Conservation (phyloP, 2,888 invertebrate species). For the Hydrotaea diabolus region DNA sequence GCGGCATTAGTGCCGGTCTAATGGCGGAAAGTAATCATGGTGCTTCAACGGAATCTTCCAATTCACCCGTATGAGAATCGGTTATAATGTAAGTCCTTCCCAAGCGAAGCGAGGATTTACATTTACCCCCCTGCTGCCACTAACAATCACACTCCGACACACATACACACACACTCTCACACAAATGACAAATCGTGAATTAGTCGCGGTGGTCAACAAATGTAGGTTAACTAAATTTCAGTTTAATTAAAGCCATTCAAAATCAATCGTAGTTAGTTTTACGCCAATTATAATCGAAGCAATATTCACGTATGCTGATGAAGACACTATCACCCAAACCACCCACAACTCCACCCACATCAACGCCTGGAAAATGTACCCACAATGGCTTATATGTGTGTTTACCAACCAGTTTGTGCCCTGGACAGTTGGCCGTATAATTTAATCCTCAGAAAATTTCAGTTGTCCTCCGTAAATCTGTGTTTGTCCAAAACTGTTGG, state of each 20-base stretch:
- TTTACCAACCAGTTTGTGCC: no score
- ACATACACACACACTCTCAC: background rate
- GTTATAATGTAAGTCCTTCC: constrained; percentile 71
- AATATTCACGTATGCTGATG: background rate
- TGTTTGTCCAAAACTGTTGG: no score
- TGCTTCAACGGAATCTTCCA: constrained; percentile 73
- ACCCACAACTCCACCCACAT: no score
- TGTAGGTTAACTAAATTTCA: constrained; percentile 62
- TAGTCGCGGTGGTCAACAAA: constrained; percentile 67
- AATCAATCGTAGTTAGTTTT: constrained; percentile 36
- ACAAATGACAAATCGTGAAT: constrained; percentile 51
- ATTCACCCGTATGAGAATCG: constrained; percentile 78
- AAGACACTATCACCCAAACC: constrained; percentile 20
- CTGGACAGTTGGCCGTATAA: constrained; percentile 2
- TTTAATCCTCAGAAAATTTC: constrained; percentile 14
- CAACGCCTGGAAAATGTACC: no score
- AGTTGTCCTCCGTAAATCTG: background rate
- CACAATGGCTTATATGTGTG: no score
- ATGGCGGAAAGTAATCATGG: constrained; percentile 59
- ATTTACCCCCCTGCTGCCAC: constrained; percentile 13
- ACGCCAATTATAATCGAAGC: constrained; percentile 10
- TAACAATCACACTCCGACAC: background rate
- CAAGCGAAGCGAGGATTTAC: constrained; percentile 31
- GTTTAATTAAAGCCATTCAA: constrained; percentile 33
- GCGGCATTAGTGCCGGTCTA: constrained; percentile 55